Conservation (phyloP, 37 sponge, comb jelly and placozoan genomes). For the Bolinopsis microptera region DNA sequence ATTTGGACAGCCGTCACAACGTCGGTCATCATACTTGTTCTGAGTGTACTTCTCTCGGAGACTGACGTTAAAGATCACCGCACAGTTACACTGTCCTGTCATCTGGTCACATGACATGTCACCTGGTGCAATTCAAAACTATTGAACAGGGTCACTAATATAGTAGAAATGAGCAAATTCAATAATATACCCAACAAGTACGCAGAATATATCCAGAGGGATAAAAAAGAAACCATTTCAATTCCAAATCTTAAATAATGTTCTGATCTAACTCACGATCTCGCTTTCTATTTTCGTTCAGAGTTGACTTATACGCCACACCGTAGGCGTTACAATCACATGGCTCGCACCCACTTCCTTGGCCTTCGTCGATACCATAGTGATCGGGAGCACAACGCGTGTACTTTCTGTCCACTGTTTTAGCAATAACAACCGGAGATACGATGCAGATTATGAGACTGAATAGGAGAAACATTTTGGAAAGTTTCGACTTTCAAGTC, state of each 20-base stretch:
- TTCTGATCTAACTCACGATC: background rate
- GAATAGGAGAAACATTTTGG: too few species aligned
- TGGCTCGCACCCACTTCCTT: constrained; percentile 13
- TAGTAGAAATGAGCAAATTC: too few species aligned
- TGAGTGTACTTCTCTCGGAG: background rate
- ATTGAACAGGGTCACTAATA: too few species aligned
- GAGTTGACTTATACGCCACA: background rate
- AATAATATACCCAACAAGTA: too few species aligned
- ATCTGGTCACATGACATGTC: constrained; percentile 36
- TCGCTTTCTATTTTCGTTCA: background rate
- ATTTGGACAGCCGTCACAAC: constrained; percentile 41
- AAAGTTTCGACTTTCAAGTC: too few species aligned
- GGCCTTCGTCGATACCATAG: background rate
- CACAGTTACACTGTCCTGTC: constrained; percentile 59
- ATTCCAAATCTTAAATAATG: too few species aligned
- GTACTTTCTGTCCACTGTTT: too few species aligned
- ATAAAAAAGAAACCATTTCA: too few species aligned
- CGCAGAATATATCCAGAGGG: too few species aligned
- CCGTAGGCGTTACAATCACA: constrained; percentile 52
- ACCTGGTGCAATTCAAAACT: background rate
- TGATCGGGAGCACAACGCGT: background rate
- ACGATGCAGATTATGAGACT: too few species aligned
- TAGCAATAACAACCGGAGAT: too few species aligned
- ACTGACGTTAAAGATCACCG: background rate
- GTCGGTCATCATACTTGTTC: background rate